Base-by-base conservation (phyloP, 1,140 invertebrate species). In the Drosophila nigrodunni region DNA sequence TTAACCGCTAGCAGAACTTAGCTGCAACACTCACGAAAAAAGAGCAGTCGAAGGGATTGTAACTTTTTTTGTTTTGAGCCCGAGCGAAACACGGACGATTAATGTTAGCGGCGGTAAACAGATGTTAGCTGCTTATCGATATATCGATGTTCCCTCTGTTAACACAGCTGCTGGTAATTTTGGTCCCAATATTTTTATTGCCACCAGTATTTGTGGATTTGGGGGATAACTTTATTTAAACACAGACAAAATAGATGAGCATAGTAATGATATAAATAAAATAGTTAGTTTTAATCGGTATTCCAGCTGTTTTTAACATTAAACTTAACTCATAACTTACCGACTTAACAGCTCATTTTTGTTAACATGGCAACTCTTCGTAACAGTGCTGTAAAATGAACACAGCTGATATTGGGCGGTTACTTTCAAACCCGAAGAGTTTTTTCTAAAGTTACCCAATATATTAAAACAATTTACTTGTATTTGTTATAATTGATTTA, bases 11-110 rank as follows among this genome's bases (percentile, higher is more conserved):
- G 49, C 71, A 74, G 57, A 69, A 69, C 71, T 44, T 49, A n/a
- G 50, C 57, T 74, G 71, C 65, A 69, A 61, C 57, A 41, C 71
- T 37, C 65, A 61, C 65, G 30, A 68, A 60, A 69, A 73, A 61
- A 69, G 18, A 69, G 18, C 35, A 68, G 15, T n/a, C 64, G 35
- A 58, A 49, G 21, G 35, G 25, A 52, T 72, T 30, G 41, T 46
- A 54, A 15, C 10, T 25, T 50, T 74, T 73, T 37, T 59, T 69
- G 65, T 74, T 74, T 72, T 72, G 71, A 55, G 57, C 49, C 50
- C 57, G 71, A 74, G 64, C 55, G 46, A 43, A 15, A 61, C 4
- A 30, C 25, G 25, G 6, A 4, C 25, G 25, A 30, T 30, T 30
- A 30, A 30, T 30, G 25, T 30, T 30, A 30, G 25, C 25, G 25